Percentiles rank a stretch among this genome's conserved stretches.
Conservation (phyloP, 2,888 invertebrate species). For the Drosophila formosana region DNA sequence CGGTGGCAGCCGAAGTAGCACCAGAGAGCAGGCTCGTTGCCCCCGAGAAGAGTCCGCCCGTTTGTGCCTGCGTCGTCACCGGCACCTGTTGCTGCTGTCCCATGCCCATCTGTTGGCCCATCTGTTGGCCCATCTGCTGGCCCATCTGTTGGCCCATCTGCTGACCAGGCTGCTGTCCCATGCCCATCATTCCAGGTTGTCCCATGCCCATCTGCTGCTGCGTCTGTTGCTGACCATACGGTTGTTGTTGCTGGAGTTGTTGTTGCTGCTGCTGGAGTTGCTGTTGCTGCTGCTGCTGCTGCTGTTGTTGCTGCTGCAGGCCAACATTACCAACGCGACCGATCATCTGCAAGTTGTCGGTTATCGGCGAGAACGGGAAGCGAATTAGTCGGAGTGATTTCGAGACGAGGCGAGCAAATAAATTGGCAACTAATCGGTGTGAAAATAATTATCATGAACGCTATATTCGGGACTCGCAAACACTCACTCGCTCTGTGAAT, state of each 20-base stretch:
- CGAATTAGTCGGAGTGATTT: constrained; percentile 58
- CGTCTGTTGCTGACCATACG: constrained; percentile 79
- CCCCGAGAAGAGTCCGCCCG: constrained; percentile 85
- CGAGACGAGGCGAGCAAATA: constrained; percentile 46
- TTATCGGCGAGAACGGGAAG: constrained; percentile 53
- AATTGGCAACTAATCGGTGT: constrained; percentile 69
- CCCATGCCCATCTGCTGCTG: constrained; percentile 68
- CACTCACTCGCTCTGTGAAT: constrained; percentile 20
- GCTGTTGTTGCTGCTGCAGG: constrained; percentile 83
- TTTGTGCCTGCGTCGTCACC: constrained; percentile 83
- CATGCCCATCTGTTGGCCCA: constrained; percentile 54
- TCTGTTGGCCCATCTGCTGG: constrained; percentile 64
- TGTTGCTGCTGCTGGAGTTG: constrained; percentile 84
- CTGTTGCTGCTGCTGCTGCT: constrained; percentile 84
- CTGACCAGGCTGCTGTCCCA: constrained; percentile 53
- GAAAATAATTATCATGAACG: constrained; percentile 43
- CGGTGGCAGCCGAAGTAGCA: constrained; percentile 85
- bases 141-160: constrained; percentile 77
- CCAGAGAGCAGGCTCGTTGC: constrained; percentile 85
- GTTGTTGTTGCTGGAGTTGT: constrained; percentile 82
- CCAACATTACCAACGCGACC: constrained; percentile 85
- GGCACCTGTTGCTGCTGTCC: constrained; percentile 83
- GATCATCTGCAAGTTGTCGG: constrained; percentile 84
- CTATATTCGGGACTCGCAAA: constrained; percentile 16
- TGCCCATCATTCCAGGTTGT: constrained; percentile 72